These are phyloP conservation scores for Sebastes itinus DNA, from an alignment of 2,797 vertebrate species.

Conservation along the genomic window DNA sequence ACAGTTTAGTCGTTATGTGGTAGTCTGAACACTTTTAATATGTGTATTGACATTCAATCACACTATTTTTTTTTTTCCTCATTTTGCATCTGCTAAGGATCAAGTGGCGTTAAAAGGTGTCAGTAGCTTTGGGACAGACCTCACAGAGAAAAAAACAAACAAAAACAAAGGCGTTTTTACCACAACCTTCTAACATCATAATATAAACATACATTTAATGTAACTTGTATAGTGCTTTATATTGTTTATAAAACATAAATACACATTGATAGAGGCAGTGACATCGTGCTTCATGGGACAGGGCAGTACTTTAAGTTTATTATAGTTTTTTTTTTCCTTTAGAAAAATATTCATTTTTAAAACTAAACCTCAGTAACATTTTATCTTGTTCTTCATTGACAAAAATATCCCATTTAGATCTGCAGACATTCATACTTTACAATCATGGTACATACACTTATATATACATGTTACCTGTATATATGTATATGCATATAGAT, in stretches of 20 bases:
- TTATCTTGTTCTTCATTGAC: conserved; percentile 82
- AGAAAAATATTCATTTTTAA: conserved; percentile 85
- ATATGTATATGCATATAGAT: conserved; percentile 81
- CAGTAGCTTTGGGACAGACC: conserved; percentile 82
- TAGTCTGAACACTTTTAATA: conserved; percentile 60
- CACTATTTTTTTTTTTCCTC: conserved; percentile 27
- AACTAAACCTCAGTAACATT: conserved; percentile 77
- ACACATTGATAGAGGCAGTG: conserved; percentile 83
- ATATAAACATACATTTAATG: conserved; percentile 80
- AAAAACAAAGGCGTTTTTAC: conserved; percentile 63
- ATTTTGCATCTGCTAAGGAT: conserved; percentile 51
- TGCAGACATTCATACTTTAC: conserved; percentile 86
- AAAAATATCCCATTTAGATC: conserved; percentile 84
- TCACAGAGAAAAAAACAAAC: conserved; percentile 75
- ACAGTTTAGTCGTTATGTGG: conserved; percentile 41
- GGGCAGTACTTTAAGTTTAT: conserved; percentile 70
- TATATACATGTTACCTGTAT: conserved; percentile 77
- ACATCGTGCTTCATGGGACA: conserved; percentile 82
- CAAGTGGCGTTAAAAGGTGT: conserved; percentile 70
- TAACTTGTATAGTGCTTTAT: conserved; percentile 79
- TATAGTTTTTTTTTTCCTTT: conserved; percentile 74
- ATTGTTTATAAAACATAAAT: conserved; percentile 84
- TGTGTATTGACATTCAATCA: conserved; percentile 67
- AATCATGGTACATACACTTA: conserved; percentile 83
- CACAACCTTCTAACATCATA: conserved; percentile 71